A percentile compares a stretch with the other conserved stretches of the same genome.
Conservation (phyloP, 2,888 invertebrate species). For the Tenthredo notha region DNA sequence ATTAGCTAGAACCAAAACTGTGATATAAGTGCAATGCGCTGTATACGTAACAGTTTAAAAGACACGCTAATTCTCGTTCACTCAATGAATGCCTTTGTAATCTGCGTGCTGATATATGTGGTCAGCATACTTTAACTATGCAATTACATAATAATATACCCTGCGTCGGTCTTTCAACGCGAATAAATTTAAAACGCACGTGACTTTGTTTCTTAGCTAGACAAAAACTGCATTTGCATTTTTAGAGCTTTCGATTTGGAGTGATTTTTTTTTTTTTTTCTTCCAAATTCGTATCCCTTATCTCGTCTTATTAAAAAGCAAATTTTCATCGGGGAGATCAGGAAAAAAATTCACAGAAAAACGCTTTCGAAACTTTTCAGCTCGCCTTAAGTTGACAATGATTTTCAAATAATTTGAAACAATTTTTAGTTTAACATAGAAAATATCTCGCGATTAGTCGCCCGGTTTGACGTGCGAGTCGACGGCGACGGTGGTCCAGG, state of each 20-base stretch:
- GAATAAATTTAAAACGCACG: conserved; percentile 4
- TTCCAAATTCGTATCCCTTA: not conserved
- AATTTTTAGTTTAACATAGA: not conserved
- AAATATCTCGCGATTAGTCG: not conserved
- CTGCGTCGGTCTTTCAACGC: not conserved
- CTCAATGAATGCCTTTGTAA: conserved; percentile 21
- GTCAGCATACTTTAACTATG: conserved; percentile 5
- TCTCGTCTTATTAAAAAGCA: not conserved
- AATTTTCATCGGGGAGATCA: not conserved
- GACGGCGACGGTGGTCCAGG: conserved; percentile 35
- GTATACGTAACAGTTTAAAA: not conserved
- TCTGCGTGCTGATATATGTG: not conserved
- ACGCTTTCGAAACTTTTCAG: not conserved
- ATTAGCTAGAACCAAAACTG: not conserved
- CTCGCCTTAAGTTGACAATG: not conserved
- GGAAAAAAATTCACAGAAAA: not conserved
- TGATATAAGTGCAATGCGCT: not conserved
- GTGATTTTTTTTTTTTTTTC: not conserved
- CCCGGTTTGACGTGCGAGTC: not conserved
- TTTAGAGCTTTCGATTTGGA: not conserved
- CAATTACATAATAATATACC: conserved; percentile 24
- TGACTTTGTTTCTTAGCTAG: not conserved
- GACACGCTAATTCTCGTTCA: not conserved
- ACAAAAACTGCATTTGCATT: not conserved
- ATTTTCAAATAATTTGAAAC: not conserved